phyloP scores from a whole-genome alignment of 2,113 vertebrate genomes.

The Tyto alba region DNA sequence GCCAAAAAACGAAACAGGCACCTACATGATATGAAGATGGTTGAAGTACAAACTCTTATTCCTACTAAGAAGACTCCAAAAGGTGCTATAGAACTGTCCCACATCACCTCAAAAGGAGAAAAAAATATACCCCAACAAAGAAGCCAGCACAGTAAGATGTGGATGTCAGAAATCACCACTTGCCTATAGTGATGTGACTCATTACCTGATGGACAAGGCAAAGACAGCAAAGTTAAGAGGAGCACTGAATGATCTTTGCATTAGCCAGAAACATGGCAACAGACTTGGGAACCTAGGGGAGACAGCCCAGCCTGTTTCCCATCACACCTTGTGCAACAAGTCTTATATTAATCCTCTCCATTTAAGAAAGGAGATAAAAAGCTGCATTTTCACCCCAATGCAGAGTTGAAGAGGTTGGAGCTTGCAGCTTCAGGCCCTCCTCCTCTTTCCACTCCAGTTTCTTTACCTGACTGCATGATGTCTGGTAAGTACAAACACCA shows the following conservation, averaged over 20 bases:
- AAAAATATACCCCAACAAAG: neutral
- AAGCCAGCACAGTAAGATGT: neutral
- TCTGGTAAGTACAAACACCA: neutral
- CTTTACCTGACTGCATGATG: neutral
- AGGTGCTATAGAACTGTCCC: neutral
- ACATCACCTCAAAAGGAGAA: neutral
- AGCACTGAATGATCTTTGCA: neutral
- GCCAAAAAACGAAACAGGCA: neutral
- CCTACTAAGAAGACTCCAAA: neutral
- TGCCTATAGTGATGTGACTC: neutral
- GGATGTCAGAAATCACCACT: neutral
- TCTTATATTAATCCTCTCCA: neutral
- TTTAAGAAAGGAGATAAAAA: neutral
- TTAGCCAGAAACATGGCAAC: neutral
- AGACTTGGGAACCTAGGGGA: neutral
- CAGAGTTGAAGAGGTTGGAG: neutral
- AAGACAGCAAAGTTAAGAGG: neutral
- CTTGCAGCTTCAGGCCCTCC: neutral
- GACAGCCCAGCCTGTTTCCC: neutral
- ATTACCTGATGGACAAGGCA: neutral
- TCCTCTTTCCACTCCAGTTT: neutral
- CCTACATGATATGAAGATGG: neutral
- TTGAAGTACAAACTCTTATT: neutral
- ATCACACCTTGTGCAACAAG: neutral
- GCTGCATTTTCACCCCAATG: neutral